Percentiles rank a stretch among this genome's conserved stretches.
Evolutionary conservation across 1,140 invertebrate genomes (phyloP).

Genomic region (Trichonephila clavata): DNA sequence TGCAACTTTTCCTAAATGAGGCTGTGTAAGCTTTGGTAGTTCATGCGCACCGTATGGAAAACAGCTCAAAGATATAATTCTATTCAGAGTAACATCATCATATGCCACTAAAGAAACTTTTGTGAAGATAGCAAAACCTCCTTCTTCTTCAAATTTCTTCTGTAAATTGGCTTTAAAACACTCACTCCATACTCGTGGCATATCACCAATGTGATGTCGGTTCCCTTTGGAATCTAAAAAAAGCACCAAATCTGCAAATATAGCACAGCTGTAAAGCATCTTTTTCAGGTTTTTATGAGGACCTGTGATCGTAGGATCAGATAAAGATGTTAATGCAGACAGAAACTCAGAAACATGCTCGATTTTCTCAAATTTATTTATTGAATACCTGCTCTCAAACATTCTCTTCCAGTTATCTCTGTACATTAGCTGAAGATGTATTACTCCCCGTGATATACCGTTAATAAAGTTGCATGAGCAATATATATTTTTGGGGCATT

Average conservation of each 20-base stretch:
- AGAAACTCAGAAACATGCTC: slow-evolving; percentile 17
- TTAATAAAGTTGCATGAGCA: slow-evolving; percentile 12
- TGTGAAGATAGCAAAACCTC: slow-evolving; percentile 14
- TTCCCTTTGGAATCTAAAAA: slow-evolving; percentile 14
- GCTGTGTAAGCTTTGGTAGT: slow-evolving; percentile 1
- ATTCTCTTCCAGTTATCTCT: slow-evolving; percentile 25
- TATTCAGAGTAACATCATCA: slow-evolving; percentile 22
- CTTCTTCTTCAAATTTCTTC: slow-evolving; percentile 24
- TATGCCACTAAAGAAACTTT: slow-evolving; percentile 18
- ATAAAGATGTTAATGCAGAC: neutral
- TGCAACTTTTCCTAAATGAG: slow-evolving; percentile 15
- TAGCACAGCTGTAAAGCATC: slow-evolving; percentile 8
- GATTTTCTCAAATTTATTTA: slow-evolving; percentile 11
- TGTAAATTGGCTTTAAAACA: slow-evolving; percentile 17
- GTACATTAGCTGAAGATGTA: slow-evolving; percentile 31
- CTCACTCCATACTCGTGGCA: slow-evolving; percentile 23
- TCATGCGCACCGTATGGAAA: slow-evolving; percentile 24
- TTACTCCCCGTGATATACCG: slow-evolving; percentile 24
- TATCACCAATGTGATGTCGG: slow-evolving; percentile 7
- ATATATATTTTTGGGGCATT: neutral
- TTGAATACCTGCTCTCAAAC: slow-evolving; percentile 25
- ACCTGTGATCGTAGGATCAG: neutral
- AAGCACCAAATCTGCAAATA: slow-evolving; percentile 3
- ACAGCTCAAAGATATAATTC: slow-evolving; percentile 6
- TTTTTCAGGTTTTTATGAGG: slow-evolving; percentile 25